Evolutionary conservation across 2,797 vertebrate species (phyloP).

Genomic region (Schizopygopsis malacanthus): DNA sequence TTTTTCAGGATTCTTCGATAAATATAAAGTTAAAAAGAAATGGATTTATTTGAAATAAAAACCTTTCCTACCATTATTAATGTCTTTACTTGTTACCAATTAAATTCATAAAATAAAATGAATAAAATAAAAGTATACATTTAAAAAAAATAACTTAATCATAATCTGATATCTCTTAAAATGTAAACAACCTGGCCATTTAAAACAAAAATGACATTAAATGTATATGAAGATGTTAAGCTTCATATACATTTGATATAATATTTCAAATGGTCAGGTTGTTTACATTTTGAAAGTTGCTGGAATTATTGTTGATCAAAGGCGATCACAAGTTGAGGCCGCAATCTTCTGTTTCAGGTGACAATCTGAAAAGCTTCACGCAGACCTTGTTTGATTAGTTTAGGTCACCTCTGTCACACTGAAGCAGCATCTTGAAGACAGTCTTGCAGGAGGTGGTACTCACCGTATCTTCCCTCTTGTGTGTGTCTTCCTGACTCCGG

Average conservation of each 20-base stretch:
- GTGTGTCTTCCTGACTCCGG: conserved; percentile 90
- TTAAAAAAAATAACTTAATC: too few species aligned
- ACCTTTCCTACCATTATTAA: not conserved
- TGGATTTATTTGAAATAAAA: not conserved
- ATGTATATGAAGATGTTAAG: too few species aligned
- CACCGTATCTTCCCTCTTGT: conserved; percentile 86
- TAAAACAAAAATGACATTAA: too few species aligned
- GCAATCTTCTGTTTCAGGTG: not conserved
- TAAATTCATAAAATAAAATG: not conserved
- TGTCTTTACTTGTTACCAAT: too few species aligned
- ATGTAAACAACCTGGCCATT: too few species aligned
- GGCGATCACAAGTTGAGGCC: not conserved
- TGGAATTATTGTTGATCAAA: not conserved
- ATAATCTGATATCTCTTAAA: too few species aligned
- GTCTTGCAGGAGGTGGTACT: conserved; percentile 63
- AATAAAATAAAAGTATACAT: not conserved
- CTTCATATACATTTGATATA: not conserved
- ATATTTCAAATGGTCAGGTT: not conserved
- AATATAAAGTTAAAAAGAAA: not conserved
- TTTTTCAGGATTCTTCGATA: not conserved
- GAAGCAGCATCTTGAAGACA: not conserved
- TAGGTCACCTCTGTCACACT: not conserved
- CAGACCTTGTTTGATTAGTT: not conserved
- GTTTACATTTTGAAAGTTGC: not conserved
- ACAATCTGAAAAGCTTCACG: not conserved